Evolutionary conservation across 2,113 vertebrate genomes (phyloP).

Genomic region (Chelonoidis abingdonii): DNA sequence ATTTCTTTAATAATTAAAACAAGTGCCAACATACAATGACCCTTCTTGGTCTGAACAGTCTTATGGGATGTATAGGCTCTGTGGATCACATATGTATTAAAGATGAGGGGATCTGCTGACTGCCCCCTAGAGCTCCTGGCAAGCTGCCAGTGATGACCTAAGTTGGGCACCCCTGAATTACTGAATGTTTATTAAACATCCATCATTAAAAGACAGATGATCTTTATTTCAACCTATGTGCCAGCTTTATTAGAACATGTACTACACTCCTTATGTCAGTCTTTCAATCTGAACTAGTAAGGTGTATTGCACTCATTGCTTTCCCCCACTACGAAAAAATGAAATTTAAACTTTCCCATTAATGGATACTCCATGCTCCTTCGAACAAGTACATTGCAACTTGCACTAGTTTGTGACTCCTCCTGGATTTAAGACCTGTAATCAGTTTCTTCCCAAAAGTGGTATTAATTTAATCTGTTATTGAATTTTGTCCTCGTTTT

Average conservation of each 20-base stretch:
- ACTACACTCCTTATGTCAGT: not conserved
- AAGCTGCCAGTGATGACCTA: not conserved
- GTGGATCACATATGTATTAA: not conserved
- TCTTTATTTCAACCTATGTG: not conserved
- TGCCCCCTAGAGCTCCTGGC: not conserved
- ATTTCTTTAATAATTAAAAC: not conserved
- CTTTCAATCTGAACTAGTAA: not conserved
- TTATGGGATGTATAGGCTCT: not conserved
- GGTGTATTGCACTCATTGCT: not conserved
- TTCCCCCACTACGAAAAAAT: not conserved
- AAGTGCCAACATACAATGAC: not conserved
- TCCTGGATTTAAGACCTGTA: not conserved
- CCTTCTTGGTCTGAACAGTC: not conserved
- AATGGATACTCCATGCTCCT: not conserved
- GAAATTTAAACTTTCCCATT: not conserved
- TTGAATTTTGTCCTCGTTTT: not conserved
- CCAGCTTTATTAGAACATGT: not conserved
- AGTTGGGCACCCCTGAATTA: not conserved
- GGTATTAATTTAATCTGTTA: not conserved
- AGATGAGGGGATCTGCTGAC: not conserved
- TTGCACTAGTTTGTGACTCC: not conserved
- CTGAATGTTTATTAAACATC: not conserved
- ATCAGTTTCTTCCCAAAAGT: not conserved
- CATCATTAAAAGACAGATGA: constrained; percentile 1
- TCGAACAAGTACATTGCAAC: accelerated